These are phyloP conservation scores for Raja brachyura DNA, from an alignment of 2,113 vertebrate genomes.

Conservation along the genomic window DNA sequence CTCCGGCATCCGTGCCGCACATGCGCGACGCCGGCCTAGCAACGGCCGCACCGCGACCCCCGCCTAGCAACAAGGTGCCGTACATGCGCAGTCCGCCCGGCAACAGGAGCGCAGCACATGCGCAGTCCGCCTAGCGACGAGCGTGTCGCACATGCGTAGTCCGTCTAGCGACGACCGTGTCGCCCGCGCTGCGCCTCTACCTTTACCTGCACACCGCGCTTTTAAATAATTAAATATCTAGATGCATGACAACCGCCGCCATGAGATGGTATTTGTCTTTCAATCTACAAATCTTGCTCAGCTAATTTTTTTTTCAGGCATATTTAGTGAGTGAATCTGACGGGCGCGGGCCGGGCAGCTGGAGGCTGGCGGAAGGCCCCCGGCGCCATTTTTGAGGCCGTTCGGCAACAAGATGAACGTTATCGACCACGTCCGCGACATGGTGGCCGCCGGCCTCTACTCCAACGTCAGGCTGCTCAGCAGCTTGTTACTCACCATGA, in stretches of 20 bases:
- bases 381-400: constrained; percentile 9
- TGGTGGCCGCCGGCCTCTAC: constrained; percentile 91
- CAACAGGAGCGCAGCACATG: too few species aligned
- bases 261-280: not conserved
- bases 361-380: not conserved
- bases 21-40: not conserved
- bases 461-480: constrained; percentile 91
- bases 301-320: not conserved
- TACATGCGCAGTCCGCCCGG: too few species aligned
- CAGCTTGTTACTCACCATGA: constrained; percentile 91
- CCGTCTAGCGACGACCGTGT: too few species aligned
- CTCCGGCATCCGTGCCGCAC: not conserved
- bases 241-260: too few species aligned
- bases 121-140: too few species aligned
- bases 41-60: not conserved
- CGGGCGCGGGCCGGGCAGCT: not conserved
- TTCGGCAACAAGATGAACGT: constrained; percentile 63
- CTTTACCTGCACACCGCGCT: not conserved
- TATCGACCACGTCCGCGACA: constrained; percentile 91
- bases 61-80: too few species aligned
- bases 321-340: not conserved
- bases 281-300: not conserved
- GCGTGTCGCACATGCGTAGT: too few species aligned
- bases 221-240: not conserved
- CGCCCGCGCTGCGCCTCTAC: not conserved